phyloP scores from a whole-genome alignment of 2,113 vertebrate species.

The Dissostichus mawsoni region DNA sequence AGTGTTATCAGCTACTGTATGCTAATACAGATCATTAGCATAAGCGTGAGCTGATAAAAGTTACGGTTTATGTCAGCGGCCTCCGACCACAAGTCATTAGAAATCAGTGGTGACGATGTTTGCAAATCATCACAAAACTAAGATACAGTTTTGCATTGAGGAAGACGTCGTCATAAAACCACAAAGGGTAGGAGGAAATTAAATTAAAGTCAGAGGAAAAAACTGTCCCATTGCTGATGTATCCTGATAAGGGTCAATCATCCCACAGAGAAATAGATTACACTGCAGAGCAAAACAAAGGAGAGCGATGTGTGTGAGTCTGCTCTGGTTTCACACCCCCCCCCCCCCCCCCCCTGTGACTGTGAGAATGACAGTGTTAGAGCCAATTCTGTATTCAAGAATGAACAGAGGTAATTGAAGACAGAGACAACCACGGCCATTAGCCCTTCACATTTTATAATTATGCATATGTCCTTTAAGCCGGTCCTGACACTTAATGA shows the following conservation, averaged over 20 bases:
- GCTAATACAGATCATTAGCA: too few species aligned
- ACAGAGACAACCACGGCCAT: conserved; percentile 23
- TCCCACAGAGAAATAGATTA: conserved; percentile 25
- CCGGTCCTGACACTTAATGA: conserved; percentile 37
- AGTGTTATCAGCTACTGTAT: too few species aligned
- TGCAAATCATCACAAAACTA: too few species aligned
- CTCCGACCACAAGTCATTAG: too few species aligned
- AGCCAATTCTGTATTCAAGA: conserved; percentile 14
- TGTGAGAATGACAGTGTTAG: conserved; percentile 3
- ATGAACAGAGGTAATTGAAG: conserved; percentile 37
- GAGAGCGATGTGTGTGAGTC: conserved; percentile 9
- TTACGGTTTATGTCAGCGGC: too few species aligned
- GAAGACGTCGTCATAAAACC: not conserved
- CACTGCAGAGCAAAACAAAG: conserved; percentile 33
- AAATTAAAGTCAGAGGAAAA: not conserved
- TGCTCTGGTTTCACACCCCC: conserved; percentile 35
- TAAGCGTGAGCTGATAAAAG: too few species aligned
- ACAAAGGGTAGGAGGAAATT: not conserved
- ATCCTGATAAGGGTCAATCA: conserved; percentile 22
- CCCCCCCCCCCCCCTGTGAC: conserved; percentile 40
- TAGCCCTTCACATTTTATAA: conserved; percentile 41
- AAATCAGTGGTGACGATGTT: too few species aligned
- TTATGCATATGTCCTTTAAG: conserved; percentile 59
- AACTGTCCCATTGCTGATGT: not conserved
- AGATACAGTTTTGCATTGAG: too few species aligned